Evolutionary conservation across 2,797 vertebrate species (phyloP).

Genomic region (Borostomias antarcticus): DNA sequence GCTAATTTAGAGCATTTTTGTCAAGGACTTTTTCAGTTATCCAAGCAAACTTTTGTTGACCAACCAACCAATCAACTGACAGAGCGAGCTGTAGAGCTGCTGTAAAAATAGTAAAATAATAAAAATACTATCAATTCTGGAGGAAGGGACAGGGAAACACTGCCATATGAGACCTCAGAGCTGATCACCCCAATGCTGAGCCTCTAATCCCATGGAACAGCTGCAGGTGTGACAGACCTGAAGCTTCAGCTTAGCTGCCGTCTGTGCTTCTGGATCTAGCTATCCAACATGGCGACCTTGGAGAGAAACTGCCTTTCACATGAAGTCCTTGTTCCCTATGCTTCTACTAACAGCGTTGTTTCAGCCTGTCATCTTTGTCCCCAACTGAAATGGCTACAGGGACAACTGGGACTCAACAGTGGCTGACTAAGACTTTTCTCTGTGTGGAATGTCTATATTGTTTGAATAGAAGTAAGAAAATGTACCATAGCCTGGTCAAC

Average conservation of each 20-base stretch:
- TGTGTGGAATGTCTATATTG: background rate
- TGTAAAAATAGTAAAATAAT: too few species aligned
- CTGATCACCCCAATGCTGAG: too few species aligned
- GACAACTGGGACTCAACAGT: conserved; percentile 5
- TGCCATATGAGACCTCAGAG: too few species aligned
- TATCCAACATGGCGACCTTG: conserved; percentile 45
- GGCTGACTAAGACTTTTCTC: background rate
- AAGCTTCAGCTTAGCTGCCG: background rate
- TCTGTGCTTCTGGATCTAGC: conserved; percentile 12
- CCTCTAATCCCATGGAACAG: conserved; percentile 13
- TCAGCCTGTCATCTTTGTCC: background rate
- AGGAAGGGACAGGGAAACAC: too few species aligned
- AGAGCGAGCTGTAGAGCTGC: too few species aligned
- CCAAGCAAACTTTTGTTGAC: too few species aligned
- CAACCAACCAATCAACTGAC: too few species aligned
- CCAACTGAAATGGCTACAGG: conserved; percentile 30
- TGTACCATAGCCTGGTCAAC: background rate
- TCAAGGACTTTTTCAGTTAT: too few species aligned
- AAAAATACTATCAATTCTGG: too few species aligned
- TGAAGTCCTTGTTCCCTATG: background rate
- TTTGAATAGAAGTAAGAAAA: background rate
- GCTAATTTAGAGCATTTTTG: too few species aligned
- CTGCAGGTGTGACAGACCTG: conserved; percentile 11
- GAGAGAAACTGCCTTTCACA: conserved; percentile 61
- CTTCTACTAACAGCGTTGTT: conserved; percentile 28